Base-by-base conservation (phyloP, 2,797 vertebrate species). In the Melopsittacus undulatus region DNA sequence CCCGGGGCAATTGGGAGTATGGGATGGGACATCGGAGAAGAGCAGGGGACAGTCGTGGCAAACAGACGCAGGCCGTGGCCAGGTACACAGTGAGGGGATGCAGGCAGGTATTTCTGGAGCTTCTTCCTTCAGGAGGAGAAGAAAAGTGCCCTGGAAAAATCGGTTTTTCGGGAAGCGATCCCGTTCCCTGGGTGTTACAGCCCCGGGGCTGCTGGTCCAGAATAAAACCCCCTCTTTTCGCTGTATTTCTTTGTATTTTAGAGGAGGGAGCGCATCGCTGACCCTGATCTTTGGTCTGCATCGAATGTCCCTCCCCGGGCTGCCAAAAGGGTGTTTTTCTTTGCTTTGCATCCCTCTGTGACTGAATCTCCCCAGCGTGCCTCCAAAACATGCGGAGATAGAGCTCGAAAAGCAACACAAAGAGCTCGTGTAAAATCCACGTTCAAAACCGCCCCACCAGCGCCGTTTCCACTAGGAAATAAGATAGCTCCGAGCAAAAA, bases 321-420 rank as follows among this genome's bases (percentile, higher is more conserved):
- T 0, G 5, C 5, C 5, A 36, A 59, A 36, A 34, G 4, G 1
- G 2, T 6, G 16, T 0, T 15, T 72, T 89, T 43, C 26, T 74
- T 79, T 30, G 11, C 40, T 83, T 69, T 18, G 2, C 9, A 3
- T 54, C 40, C 0, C 21, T 77, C 30, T 80, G 68, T 2, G 0
- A 18, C 8, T 5, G 17, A 72, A 75, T 77, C 5, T 42, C 30
- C 48, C n/a, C 40, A 4, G 22, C 14, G 9, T 63, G 21, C 2
- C 43, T 72, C n/a, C 29, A 13, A 57, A 93, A 67, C 15, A 59
- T 30, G 1, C 40, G 15, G 15, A 48, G 30, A 83, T 10, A 22
- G 48, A 68, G 69, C n/a, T 88, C 18, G 26, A 32, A 89, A 70
- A 8, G 8, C 49, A 17, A 17, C 56, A 51, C 63, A 27, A 77